phyloP scores from a whole-genome alignment of 2,113 vertebrate species.

The Strix uralensis region DNA sequence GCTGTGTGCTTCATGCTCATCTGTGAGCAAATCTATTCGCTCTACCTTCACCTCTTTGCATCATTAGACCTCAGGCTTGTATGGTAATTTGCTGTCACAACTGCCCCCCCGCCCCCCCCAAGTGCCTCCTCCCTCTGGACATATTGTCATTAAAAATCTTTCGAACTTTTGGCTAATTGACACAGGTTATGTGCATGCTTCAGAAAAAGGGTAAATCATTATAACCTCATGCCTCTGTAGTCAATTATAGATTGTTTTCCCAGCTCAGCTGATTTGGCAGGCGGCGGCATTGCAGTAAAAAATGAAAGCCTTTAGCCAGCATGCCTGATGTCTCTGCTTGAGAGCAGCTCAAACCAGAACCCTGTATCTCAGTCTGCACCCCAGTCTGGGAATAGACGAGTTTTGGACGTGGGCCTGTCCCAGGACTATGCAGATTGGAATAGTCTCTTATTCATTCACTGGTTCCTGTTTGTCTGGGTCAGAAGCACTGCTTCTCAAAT shows the following conservation, averaged over 20 bases:
- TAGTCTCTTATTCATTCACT: not conserved
- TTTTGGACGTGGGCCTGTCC: not conserved
- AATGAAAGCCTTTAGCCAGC: conserved; percentile 14
- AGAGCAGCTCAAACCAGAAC: conserved; percentile 59
- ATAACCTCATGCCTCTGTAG: conserved; percentile 55
- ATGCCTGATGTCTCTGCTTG: conserved; percentile 1
- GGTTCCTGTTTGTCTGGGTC: not conserved
- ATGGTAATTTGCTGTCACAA: not conserved
- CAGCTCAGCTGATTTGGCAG: conserved; percentile 56
- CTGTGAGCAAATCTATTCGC: not conserved
- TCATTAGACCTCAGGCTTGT: not conserved
- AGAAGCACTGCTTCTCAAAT: not conserved
- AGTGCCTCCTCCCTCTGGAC: not conserved
- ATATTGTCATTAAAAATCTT: not conserved
- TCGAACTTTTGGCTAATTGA: conserved; percentile 44
- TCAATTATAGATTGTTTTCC: conserved; percentile 65
- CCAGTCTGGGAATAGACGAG: not conserved
- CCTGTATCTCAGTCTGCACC: not conserved
- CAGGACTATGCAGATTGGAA: not conserved
- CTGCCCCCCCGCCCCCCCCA: not conserved
- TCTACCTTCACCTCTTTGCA: not conserved
- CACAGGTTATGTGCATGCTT: conserved; percentile 26
- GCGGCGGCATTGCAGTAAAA: not conserved
- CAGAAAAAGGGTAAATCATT: conserved; percentile 53
- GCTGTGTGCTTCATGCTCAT: not conserved